phyloP scores from a whole-genome alignment of 2,797 vertebrate species.

The Danionella dracula region DNA sequence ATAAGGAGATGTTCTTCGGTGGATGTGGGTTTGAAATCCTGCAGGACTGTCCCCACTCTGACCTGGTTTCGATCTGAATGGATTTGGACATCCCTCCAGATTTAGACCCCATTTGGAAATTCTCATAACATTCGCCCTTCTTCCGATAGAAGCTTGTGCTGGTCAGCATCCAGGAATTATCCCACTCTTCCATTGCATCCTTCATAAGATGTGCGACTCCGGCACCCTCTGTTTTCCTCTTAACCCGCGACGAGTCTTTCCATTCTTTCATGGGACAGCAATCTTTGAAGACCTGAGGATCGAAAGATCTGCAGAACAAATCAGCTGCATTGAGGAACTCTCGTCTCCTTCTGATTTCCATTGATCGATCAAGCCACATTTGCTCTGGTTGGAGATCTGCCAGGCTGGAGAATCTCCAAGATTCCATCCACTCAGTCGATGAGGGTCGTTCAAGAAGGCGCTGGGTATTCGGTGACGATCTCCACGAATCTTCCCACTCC shows the following conservation, averaged over 20 bases:
- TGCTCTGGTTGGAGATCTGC: background rate
- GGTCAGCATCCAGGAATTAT: constrained; percentile 31
- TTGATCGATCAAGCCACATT: constrained; percentile 3
- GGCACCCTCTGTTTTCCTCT: background rate
- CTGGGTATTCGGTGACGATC: constrained; percentile 45
- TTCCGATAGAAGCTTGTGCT: constrained; percentile 9
- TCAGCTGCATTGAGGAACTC: constrained; percentile 11
- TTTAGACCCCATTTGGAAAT: background rate
- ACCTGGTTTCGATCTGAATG: constrained; percentile 21
- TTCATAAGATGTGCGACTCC: background rate
- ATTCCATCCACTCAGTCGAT: constrained; percentile 49
- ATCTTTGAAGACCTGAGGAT: constrained; percentile 39
- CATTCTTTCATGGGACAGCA: constrained; percentile 42
- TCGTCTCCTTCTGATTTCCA: constrained; percentile 44
- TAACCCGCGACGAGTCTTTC: constrained; percentile 49
- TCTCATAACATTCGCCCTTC: constrained; percentile 1
- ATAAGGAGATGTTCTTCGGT: constrained; percentile 32
- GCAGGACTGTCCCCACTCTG: constrained; percentile 55
- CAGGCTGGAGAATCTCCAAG: constrained; percentile 49
- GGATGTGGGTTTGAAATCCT: constrained; percentile 57
- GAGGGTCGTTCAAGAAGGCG: constrained; percentile 51
- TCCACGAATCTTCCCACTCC: constrained; percentile 56
- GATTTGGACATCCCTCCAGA: background rate
- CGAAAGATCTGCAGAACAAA: constrained; percentile 38
- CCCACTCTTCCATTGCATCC: constrained; percentile 22